A percentile compares a stretch with the other conserved stretches of the same genome.
These are phyloP conservation scores for Agonopterix heracliana DNA, from an alignment of 2,888 invertebrate species.

Conservation along the genomic window DNA sequence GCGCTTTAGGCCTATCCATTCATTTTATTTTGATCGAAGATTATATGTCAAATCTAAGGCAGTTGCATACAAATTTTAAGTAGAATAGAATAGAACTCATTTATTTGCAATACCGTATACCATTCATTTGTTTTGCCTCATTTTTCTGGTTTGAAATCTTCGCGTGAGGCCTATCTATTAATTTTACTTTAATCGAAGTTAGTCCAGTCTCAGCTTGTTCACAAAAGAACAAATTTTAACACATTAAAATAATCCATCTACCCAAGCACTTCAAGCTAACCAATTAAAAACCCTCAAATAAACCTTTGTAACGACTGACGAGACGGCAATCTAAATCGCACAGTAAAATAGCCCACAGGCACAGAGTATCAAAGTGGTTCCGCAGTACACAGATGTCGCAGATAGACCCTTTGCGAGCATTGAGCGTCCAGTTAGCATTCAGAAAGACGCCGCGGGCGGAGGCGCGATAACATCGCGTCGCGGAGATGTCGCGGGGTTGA, in stretches of 20 bases:
- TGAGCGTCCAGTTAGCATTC: conserved; percentile 69
- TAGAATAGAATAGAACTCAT: too few relatives aligned
- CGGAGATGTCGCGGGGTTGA: conserved; percentile 7
- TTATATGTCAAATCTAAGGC: too few relatives aligned
- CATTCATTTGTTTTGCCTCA: too few relatives aligned
- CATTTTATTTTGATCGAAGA: too few relatives aligned
- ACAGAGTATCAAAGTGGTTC: conserved; percentile 49
- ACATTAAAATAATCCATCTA: neutral
- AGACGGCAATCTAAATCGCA: conserved; percentile 60
- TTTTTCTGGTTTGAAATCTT: too few relatives aligned
- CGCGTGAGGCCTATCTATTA: too few relatives aligned
- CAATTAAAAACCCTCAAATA: too few relatives aligned
- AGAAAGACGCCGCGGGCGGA: conserved; percentile 67
- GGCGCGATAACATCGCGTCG: conserved; percentile 60
- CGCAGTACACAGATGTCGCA: conserved; percentile 45
- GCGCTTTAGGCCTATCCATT: too few relatives aligned
- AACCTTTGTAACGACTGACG: conserved; percentile 27
- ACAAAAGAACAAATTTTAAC: neutral
- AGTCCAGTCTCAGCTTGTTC: too few relatives aligned
- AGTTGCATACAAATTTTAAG: too few relatives aligned
- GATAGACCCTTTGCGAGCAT: conserved; percentile 51
- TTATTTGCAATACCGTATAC: too few relatives aligned
- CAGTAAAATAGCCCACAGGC: conserved; percentile 62
- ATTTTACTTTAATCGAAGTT: too few relatives aligned
- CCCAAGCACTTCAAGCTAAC: neutral